These are phyloP conservation scores for Nycticorax nycticorax DNA, from an alignment of 2,113 vertebrate genomes.

Conservation along the genomic window DNA sequence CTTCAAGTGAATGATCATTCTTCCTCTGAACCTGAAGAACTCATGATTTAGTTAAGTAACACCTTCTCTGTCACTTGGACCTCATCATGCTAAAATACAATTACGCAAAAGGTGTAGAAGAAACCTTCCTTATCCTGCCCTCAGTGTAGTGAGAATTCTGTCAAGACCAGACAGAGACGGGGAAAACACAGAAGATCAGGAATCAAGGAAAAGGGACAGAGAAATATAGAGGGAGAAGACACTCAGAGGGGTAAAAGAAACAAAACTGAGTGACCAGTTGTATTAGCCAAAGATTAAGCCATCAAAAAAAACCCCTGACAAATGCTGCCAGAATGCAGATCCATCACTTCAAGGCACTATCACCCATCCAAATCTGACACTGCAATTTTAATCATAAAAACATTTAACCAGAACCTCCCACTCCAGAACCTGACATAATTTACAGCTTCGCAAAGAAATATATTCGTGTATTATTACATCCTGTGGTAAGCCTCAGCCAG, in stretches of 20 bases:
- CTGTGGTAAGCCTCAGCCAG: not conserved
- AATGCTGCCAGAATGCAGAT: not conserved
- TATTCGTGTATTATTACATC: not conserved
- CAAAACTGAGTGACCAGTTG: not conserved
- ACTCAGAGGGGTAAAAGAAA: not conserved
- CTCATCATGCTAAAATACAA: not conserved
- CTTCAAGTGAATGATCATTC: not conserved
- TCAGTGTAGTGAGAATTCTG: not conserved
- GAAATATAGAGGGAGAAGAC: not conserved
- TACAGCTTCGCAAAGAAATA: not conserved
- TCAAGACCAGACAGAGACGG: not conserved
- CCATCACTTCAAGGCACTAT: not conserved
- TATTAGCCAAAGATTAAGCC: not conserved
- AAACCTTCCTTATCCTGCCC: not conserved
- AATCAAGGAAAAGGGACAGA: not conserved
- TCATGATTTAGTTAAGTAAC: not conserved
- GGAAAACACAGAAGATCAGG: not conserved
- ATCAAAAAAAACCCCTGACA: not conserved
- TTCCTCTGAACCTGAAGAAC: not conserved
- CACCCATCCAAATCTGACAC: not conserved
- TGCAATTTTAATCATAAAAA: not conserved
- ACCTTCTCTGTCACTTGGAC: not conserved
- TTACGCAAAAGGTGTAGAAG: not conserved
- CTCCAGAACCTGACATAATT: not conserved
- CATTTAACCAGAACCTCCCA: not conserved